Conservation (phyloP, 2,113 vertebrate genomes). For the Pyrgilauda ruficollis region DNA sequence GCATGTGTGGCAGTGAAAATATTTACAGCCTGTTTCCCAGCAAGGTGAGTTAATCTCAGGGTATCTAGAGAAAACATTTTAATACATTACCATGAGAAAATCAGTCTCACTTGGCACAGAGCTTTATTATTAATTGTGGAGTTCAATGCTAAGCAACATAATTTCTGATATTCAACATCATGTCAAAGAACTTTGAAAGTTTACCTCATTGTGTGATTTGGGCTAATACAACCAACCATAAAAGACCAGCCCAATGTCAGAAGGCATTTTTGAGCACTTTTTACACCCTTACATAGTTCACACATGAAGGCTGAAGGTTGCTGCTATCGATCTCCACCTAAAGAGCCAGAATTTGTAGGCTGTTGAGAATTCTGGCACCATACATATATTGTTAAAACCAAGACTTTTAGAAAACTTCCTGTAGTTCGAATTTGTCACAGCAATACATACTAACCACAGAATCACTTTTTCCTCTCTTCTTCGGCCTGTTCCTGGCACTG, state of each 20-base stretch:
- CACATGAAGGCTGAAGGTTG: background rate
- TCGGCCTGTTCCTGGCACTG: background rate
- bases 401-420: background rate
- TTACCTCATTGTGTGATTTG: background rate
- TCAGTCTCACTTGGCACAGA: background rate
- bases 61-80: slow-evolving; percentile 75
- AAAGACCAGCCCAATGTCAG: background rate
- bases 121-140: background rate
- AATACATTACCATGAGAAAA: background rate
- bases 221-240: background rate
- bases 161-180: background rate
- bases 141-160: background rate
- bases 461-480: background rate
- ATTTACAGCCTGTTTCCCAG: slow-evolving; percentile 81
- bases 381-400: background rate
- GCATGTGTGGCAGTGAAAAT: slow-evolving; percentile 81
- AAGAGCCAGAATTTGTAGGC: background rate
- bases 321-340: background rate
- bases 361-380: background rate
- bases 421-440: background rate
- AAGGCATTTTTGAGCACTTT: background rate
- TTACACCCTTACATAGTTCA: background rate
- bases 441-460: background rate
- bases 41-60: slow-evolving; percentile 80
- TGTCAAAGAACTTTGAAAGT: background rate